Evolutionary conservation across 2,113 vertebrate species (phyloP), one percentile per base, ranked within the genome.

Genomic region (Hippocampus abdominalis): DNA sequence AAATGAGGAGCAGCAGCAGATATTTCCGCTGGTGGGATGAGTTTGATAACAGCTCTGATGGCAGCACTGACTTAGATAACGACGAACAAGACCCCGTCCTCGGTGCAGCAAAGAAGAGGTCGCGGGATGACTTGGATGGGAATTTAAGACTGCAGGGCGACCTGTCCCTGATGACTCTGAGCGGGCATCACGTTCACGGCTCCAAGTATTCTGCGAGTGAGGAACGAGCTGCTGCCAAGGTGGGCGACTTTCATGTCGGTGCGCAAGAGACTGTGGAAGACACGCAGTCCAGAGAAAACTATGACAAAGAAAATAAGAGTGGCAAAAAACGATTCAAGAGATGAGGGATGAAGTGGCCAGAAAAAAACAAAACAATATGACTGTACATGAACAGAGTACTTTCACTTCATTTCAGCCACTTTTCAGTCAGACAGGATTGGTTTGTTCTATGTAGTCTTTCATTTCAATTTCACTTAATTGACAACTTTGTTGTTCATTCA

Each of bases 1-100:
- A 64, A 64, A 21, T 64, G 42, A 64, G 63, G 15, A 64, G 63
- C 63, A 64, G 42, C 21, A 48, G 63, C 42, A 46, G 42, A 64
- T 64, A 64, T 46, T 64, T 64, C 42, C 40, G 63, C 13, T 46
- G 63, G 63, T 46, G 63, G 63, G n/a, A 64, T 42, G 63, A 64
- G 15, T 64, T 64, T 16, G 63, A 64, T 1, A 64, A 64, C 63
- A 48, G 63, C 16, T 64, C 63, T 8, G 63, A 64, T 36, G 63
- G 42, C 23, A 64, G 63, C 63, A 46, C 40, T 6, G 63, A 64
- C 42, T 64, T 46, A 25, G 63, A 64, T 8, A 16, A 27, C 3
- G 63, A 64, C 20, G 40, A 64, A 18, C 63, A 64, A 18, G 63
- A 64, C 13, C 2, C 63, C 7, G 1, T 8, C 13, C 40, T 42